Percentiles rank a stretch among this genome's conserved stretches.
These are phyloP conservation scores for Hydrozoanthus tunicans DNA, from an alignment of 64 coral and sea anemone genomes.

Conservation along the genomic window DNA sequence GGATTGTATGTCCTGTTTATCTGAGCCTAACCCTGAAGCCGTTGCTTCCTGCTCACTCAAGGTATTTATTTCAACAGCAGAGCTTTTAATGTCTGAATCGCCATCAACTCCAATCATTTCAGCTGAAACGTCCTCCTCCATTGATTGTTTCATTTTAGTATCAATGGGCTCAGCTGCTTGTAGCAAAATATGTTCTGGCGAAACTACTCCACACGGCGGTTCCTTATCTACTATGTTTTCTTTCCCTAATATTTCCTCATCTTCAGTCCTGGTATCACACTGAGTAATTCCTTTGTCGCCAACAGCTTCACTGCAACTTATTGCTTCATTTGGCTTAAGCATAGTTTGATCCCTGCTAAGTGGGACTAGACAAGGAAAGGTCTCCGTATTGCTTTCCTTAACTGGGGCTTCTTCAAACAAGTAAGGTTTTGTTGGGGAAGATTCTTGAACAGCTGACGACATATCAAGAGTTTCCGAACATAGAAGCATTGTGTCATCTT, in stretches of 20 bases:
- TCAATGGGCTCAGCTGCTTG: neutral
- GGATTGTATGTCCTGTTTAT: neutral
- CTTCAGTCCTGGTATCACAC: neutral
- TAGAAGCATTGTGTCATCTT: constrained; percentile 83
- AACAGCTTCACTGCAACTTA: neutral
- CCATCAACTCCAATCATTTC: neutral
- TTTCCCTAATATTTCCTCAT: neutral
- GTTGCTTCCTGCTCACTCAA: neutral
- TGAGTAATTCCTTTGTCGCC: neutral
- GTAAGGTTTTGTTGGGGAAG: constrained; percentile 11
- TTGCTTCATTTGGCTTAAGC: neutral
- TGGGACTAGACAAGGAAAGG: constrained; percentile 2
- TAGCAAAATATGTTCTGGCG: neutral
- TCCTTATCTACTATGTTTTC: neutral
- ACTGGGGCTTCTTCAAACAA: constrained; percentile 28
- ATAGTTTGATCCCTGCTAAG: constrained; percentile 1
- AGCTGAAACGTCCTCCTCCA: neutral
- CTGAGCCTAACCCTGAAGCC: neutral
- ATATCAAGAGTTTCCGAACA: constrained; percentile 89
- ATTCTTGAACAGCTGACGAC: constrained; percentile 46
- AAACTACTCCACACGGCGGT: neutral
- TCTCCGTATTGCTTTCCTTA: neutral
- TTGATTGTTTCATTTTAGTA: neutral
- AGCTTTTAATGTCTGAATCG: neutral
- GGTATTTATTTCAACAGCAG: neutral